These are phyloP conservation scores for Iphiclides podalirius DNA, from an alignment of 2,888 invertebrate genomes.

Conservation along the genomic window DNA sequence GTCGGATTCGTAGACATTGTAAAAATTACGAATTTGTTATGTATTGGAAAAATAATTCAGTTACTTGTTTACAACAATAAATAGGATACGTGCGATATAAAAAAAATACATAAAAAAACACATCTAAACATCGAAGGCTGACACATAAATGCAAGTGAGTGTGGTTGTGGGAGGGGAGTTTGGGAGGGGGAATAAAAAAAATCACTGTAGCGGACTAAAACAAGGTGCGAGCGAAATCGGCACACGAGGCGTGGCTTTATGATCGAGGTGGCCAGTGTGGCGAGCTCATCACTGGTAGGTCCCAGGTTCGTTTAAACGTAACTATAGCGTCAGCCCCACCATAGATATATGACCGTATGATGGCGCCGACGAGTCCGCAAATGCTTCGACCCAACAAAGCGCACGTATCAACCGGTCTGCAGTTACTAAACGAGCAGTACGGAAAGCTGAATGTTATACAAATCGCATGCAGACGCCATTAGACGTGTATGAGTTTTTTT, in stretches of 20 bases:
- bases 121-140: slow-evolving; percentile 23
- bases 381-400: slow-evolving; percentile 18
- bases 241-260: slow-evolving; percentile 24
- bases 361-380: slow-evolving; percentile 51
- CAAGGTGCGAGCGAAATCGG: slow-evolving; percentile 24
- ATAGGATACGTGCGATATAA: slow-evolving; percentile 6
- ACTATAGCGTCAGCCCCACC: slow-evolving; percentile 39
- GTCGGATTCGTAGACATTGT: slow-evolving; percentile 62
- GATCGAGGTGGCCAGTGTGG: neutral
- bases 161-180: slow-evolving; percentile 58
- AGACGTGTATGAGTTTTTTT: neutral
- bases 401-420: slow-evolving; percentile 47
- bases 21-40: slow-evolving; percentile 24
- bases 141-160: slow-evolving; percentile 77
- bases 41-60: slow-evolving; percentile 26
- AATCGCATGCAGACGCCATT: slow-evolving; percentile 30
- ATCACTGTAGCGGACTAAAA: slow-evolving; percentile 64
- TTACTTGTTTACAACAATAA: slow-evolving; percentile 27
- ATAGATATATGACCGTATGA: slow-evolving; percentile 60
- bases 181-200: slow-evolving; percentile 35
- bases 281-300: neutral
- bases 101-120: slow-evolving; percentile 21
- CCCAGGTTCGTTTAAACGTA: neutral
- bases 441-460: no score
- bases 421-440: slow-evolving; percentile 27